These are phyloP conservation scores for Chironomus riparius DNA, from an alignment of 2,888 invertebrate species.

Conservation along the genomic window DNA sequence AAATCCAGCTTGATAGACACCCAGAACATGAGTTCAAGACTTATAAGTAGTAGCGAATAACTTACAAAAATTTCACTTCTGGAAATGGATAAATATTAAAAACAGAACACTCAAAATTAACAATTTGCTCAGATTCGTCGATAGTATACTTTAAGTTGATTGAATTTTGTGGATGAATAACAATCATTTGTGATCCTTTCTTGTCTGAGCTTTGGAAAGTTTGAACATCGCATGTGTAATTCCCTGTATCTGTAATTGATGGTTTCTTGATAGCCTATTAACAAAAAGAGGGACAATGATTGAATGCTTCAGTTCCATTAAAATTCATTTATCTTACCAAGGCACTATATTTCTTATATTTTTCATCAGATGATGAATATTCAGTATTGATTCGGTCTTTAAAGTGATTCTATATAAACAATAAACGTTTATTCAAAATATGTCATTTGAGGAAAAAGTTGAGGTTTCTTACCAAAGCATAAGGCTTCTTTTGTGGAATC, in stretches of 20 bases:
- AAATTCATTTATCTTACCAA: background rate
- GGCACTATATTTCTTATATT: slow-evolving; percentile 13
- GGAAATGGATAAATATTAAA: slow-evolving; percentile 14
- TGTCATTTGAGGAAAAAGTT: background rate
- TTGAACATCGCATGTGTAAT: slow-evolving; percentile 12
- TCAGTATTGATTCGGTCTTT: slow-evolving; percentile 9
- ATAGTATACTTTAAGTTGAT: background rate
- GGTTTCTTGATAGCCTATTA: slow-evolving; percentile 2
- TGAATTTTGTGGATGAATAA: background rate
- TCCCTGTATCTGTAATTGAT: background rate
- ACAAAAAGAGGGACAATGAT: no score
- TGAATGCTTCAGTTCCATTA: no score
- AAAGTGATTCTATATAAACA: background rate
- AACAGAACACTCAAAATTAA: background rate
- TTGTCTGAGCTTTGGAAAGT: slow-evolving; percentile 2
- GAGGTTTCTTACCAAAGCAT: background rate
- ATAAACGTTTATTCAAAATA: background rate
- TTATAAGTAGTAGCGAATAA: background rate
- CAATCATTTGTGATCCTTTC: background rate
- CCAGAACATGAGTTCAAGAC: no score
- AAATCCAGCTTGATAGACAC: no score
- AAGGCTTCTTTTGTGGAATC: slow-evolving; percentile 8
- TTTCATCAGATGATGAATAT: background rate
- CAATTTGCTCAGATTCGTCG: background rate
- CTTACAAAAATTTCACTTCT: slow-evolving; percentile 14